These are phyloP conservation scores for Alloscopus bannaensis DNA, from an alignment of 2,888 invertebrate genomes.

Conservation along the genomic window DNA sequence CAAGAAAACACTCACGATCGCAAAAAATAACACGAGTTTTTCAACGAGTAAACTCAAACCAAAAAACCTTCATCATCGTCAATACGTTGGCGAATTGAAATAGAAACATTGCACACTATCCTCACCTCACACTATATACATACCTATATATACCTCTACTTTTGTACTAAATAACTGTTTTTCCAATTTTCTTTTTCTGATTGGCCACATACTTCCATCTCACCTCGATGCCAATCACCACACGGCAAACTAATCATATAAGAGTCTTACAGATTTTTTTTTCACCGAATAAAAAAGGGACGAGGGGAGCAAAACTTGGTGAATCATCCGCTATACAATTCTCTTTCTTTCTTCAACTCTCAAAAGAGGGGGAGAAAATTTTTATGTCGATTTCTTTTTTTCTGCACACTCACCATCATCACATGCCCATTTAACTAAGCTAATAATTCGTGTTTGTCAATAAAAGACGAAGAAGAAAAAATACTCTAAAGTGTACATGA, in stretches of 20 bases:
- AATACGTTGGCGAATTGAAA: neutral
- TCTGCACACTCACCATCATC: constrained; percentile 36
- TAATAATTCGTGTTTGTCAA: constrained; percentile 40
- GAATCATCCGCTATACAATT: constrained; percentile 39
- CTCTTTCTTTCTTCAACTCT: no score
- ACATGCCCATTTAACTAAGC: constrained; percentile 38
- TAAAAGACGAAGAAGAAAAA: constrained; percentile 8
- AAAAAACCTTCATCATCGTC: neutral
- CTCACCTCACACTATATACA: neutral
- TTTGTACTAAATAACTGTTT: constrained; percentile 44
- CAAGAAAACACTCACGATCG: constrained; percentile 20
- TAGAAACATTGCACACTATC: constrained; percentile 8
- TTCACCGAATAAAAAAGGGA: constrained; percentile 8
- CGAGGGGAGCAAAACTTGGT: constrained; percentile 30
- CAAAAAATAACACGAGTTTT: constrained; percentile 18
- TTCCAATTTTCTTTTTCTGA: constrained; percentile 32
- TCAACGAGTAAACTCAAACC: constrained; percentile 12
- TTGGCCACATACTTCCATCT: constrained; percentile 20
- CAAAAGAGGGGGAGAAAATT: constrained; percentile 28
- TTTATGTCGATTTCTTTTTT: constrained; percentile 31
- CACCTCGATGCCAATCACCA: constrained; percentile 25
- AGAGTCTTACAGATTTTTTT: constrained; percentile 17
- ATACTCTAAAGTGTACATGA: no score
- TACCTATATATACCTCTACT: constrained; percentile 2
- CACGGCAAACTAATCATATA: constrained; percentile 5